phyloP scores from a whole-genome alignment of 1,140 invertebrate genomes.

The Euwallacea fornicatus region DNA sequence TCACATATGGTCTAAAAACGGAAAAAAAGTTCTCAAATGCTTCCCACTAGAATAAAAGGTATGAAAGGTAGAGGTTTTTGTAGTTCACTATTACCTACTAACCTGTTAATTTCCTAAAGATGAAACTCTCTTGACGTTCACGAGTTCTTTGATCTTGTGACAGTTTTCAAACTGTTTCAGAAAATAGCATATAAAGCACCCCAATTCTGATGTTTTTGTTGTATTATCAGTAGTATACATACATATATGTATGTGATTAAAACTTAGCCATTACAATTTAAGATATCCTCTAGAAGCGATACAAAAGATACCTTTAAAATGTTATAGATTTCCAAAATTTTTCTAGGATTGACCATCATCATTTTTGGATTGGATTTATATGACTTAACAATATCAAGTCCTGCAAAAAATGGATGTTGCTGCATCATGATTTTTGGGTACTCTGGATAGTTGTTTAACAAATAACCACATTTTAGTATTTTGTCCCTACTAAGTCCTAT shows the following conservation, averaged over 20 bases:
- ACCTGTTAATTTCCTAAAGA: too few species aligned
- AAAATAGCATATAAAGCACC: too few species aligned
- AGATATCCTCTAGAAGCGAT: background rate
- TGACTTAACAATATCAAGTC: slow-evolving; percentile 55
- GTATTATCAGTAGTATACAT: background rate
- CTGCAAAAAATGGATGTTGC: slow-evolving; percentile 53
- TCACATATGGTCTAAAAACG: background rate
- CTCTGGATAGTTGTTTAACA: slow-evolving; percentile 55
- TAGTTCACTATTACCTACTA: background rate
- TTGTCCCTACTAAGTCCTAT: slow-evolving; percentile 47
- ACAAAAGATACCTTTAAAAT: slow-evolving; percentile 49
- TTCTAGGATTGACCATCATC: slow-evolving; percentile 51
- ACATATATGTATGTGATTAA: background rate
- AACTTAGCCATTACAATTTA: background rate
- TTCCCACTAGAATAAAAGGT: background rate
- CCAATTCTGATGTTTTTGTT: too few species aligned
- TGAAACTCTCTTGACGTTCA: too few species aligned
- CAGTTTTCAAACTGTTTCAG: too few species aligned
- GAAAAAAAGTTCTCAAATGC: background rate
- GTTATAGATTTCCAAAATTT: slow-evolving; percentile 54
- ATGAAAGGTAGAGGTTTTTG: background rate
- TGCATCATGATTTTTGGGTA: slow-evolving; percentile 55
- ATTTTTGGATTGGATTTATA: slow-evolving; percentile 56
- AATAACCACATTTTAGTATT: slow-evolving; percentile 57
- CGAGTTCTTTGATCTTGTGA: too few species aligned